Evolutionary conservation across 2,888 invertebrate genomes (phyloP), one percentile per base, ranked within the genome.

Genomic region (Drosophila emarginata): DNA sequence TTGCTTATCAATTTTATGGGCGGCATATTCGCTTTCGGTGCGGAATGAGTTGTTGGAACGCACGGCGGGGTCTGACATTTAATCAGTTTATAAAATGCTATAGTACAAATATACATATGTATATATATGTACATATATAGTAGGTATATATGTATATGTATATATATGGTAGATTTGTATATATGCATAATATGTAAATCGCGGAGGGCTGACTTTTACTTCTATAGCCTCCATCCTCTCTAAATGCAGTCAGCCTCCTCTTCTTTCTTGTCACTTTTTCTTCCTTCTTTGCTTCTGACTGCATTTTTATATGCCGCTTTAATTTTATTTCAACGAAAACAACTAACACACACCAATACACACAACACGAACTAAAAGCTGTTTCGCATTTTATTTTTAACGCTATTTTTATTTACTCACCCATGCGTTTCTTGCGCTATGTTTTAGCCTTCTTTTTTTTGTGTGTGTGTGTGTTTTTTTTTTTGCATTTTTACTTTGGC

Each of bases 351-450:
- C 37, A 23, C 7, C 14, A 51, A 23, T 36, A 52, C 40, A 0
- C 40, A 52, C 21, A 36, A 67, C 14, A 60, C 36, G 53, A 15
- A 39, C 39, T 14, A 59, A 79, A 75, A 76, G 83, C 73, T 71
- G 71, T 79, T 85, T 78, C 67, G 62, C 74, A 68, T 77, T 77
- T 79, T 72, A 73, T 68, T 79, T 82, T 65, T 61, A 65, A 63
- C 68, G 77, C 75, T 82, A 78, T 82, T 85, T 85, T 78, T 80
- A 84, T 85, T 85, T 74, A 78, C 77, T 77, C 74, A 51, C 58
- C 66, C 56, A 59, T 70, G 60, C 73, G 53, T 61, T 53, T 54
- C 36, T 18, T 54, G 54, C 18, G 32, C 18, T 54, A 18, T 54
- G 54, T 28, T 54, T 54, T 63, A 40, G 63, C 70, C 68, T 64